Conservation (phyloP, 2,888 invertebrate species). For the Allacma fusca region DNA sequence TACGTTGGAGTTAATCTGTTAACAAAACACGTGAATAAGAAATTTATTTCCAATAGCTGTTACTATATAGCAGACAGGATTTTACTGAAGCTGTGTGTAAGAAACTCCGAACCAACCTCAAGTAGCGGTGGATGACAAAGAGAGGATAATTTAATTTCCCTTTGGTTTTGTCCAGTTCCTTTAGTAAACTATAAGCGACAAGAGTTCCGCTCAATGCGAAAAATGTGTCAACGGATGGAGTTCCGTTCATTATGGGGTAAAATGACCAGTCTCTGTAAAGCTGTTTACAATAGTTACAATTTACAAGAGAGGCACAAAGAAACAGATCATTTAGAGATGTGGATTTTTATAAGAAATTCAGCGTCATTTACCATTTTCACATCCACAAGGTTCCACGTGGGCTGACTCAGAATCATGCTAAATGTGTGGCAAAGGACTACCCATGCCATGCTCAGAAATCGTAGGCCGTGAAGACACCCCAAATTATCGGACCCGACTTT, state of each 20-base stretch:
- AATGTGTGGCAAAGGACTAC: slow-evolving; percentile 34
- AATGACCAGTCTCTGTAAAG: neutral
- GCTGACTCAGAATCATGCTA: neutral
- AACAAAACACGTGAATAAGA: no score
- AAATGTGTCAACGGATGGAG: slow-evolving; percentile 74
- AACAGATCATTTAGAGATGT: no score
- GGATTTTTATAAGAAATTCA: no score
- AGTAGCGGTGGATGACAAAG: slow-evolving; percentile 70
- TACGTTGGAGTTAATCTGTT: no score
- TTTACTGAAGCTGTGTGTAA: no score
- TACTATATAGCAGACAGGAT: no score
- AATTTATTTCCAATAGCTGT: no score
- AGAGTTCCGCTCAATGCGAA: slow-evolving; percentile 72
- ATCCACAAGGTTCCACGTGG: slow-evolving; percentile 25
- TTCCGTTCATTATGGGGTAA: no score
- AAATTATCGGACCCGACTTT: slow-evolving; percentile 17
- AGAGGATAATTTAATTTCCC: slow-evolving; percentile 68
- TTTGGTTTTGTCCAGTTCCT: slow-evolving; percentile 64
- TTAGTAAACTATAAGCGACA: slow-evolving; percentile 67
- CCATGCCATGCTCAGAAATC: slow-evolving; percentile 39
- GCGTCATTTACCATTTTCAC: neutral
- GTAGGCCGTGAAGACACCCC: slow-evolving; percentile 33
- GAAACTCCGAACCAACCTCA: slow-evolving; percentile 70
- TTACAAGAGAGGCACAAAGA: no score
- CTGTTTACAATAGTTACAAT: no score